Evolutionary conservation across 1,140 invertebrate species (phyloP).

Genomic region (Papilio aristodemus): DNA sequence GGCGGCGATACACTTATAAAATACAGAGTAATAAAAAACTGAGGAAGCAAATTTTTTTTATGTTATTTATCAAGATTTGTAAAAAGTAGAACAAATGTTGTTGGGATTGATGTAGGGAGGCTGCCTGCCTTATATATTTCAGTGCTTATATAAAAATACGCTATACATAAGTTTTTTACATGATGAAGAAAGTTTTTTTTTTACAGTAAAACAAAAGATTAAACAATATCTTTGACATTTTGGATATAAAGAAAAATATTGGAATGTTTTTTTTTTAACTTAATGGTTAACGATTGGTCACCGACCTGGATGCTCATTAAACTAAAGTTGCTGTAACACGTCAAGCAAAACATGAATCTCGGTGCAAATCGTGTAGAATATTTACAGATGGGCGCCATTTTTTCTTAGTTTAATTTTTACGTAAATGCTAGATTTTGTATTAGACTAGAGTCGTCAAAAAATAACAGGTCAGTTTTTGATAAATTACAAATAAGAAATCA

Average conservation of each 20-base stretch:
- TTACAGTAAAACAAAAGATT: not conserved
- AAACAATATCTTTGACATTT: not conserved
- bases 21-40: too few relatives aligned
- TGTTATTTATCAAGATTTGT: too few relatives aligned
- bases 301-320: not conserved
- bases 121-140: too few relatives aligned
- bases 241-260: slow-evolving; percentile 7
- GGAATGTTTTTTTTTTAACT: slow-evolving; percentile 24
- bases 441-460: slow-evolving; percentile 25
- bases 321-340: not conserved
- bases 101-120: too few relatives aligned
- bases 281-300: slow-evolving; percentile 13
- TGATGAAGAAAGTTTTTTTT: not conserved
- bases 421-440: slow-evolving; percentile 25
- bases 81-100: too few relatives aligned
- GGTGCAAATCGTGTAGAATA: slow-evolving; percentile 4
- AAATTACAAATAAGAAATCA: not conserved
- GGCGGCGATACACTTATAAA: too few relatives aligned
- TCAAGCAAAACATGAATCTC: slow-evolving; percentile 15
- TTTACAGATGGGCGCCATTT: slow-evolving; percentile 10
- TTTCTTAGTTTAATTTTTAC: slow-evolving; percentile 20
- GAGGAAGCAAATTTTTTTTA: too few relatives aligned
- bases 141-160: too few relatives aligned
- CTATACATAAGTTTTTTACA: not conserved
- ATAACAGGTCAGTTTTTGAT: slow-evolving; percentile 13